Percentiles rank a stretch among this genome's conserved stretches.
Evolutionary conservation across 2,797 vertebrate genomes (phyloP).

Genomic region (Periophthalmus magnuspinnatus): DNA sequence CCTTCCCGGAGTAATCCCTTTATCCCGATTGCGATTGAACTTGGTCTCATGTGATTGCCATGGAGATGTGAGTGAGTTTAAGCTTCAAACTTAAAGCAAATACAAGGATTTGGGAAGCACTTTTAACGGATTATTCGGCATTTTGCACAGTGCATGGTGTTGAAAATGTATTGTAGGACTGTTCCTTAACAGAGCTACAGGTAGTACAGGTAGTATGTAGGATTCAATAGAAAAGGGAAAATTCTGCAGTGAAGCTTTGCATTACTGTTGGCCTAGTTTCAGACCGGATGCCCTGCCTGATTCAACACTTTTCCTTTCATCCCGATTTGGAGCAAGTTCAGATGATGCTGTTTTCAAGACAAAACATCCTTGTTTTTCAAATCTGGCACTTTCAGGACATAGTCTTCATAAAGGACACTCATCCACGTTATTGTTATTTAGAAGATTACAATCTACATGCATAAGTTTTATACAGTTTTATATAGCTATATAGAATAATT

Average conservation of each 20-base stretch:
- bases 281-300: background rate
- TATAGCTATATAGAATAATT: no score
- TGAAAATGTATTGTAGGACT: background rate
- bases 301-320: no score
- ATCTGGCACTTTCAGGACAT: background rate
- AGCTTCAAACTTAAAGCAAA: constrained; percentile 52
- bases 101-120: constrained; percentile 51
- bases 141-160: constrained; percentile 21
- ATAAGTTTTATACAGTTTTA: no score
- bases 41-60: constrained; percentile 41
- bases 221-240: no score
- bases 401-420: no score
- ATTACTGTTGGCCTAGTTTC: background rate
- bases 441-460: no score
- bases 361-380: background rate
- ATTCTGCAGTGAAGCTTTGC: background rate
- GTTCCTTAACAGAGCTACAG: no score
- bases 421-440: no score
- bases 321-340: no score
- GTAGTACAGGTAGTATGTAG: no score
- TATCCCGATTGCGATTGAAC: constrained; percentile 49
- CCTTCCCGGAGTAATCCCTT: constrained; percentile 51
- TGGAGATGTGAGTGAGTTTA: constrained; percentile 46
- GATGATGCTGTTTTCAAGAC: background rate
- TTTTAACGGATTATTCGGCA: constrained; percentile 30